A percentile compares a stretch with the other conserved stretches of the same genome.
These are phyloP conservation scores for Seladonia tumulorum DNA, from an alignment of 2,888 invertebrate genomes.

Conservation along the genomic window DNA sequence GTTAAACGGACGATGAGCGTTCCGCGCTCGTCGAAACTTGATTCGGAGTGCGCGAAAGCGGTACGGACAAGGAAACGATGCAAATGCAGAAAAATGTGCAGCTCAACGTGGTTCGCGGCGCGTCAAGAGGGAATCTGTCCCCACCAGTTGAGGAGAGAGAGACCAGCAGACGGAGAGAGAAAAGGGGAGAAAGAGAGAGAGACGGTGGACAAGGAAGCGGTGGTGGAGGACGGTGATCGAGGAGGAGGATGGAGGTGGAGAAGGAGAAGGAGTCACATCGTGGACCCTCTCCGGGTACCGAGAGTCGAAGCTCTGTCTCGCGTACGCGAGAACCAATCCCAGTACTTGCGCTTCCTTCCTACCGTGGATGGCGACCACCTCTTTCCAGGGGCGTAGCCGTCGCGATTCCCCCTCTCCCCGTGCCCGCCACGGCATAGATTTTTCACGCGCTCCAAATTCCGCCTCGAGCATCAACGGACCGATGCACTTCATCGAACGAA, in stretches of 20 bases:
- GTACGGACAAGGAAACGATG: slow-evolving; percentile 63
- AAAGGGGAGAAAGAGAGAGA: slow-evolving; percentile 39
- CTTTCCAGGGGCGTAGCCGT: slow-evolving; percentile 82
- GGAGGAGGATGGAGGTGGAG: slow-evolving; percentile 60
- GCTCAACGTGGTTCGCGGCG: slow-evolving; percentile 72
- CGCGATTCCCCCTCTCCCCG: slow-evolving; percentile 67
- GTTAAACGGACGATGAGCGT: background rate
- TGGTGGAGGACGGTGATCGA: slow-evolving; percentile 51
- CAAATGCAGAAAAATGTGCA: slow-evolving; percentile 73
- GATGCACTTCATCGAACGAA: slow-evolving; percentile 59
- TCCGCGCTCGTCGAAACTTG: slow-evolving; percentile 7
- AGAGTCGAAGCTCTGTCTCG: slow-evolving; percentile 76
- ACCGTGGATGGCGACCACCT: slow-evolving; percentile 81
- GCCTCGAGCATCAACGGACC: slow-evolving; percentile 62
- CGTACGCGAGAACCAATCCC: slow-evolving; percentile 81
- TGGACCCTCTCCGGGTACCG: slow-evolving; percentile 75
- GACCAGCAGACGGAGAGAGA: slow-evolving; percentile 30
- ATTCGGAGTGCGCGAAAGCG: slow-evolving; percentile 54
- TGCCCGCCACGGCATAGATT: slow-evolving; percentile 72
- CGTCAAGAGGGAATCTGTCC: slow-evolving; percentile 78
- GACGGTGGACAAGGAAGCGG: slow-evolving; percentile 56
- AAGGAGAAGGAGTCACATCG: slow-evolving; percentile 74
- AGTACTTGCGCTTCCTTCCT: slow-evolving; percentile 82
- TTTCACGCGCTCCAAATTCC: slow-evolving; percentile 76
- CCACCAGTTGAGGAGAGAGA: slow-evolving; percentile 65